Percentiles rank a stretch among this genome's conserved stretches.
Evolutionary conservation across 2,888 invertebrate species (phyloP).

Genomic region (Pachliopta kotzebuea): DNA sequence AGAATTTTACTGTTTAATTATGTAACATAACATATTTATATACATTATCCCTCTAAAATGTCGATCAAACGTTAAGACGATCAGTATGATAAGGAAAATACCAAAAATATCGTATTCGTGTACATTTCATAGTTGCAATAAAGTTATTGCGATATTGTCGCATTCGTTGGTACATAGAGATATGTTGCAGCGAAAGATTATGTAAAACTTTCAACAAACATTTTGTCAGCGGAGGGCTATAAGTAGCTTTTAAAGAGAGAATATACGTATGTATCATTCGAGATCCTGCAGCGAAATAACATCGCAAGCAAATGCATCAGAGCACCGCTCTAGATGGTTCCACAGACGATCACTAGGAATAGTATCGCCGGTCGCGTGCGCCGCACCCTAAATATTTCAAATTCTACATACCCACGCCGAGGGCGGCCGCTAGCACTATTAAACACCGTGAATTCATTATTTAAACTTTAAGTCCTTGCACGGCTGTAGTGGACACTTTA

Average conservation of each 20-base stretch:
- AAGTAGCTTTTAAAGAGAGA: conserved; percentile 51
- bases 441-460: conserved; percentile 80
- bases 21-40: too few relatives aligned
- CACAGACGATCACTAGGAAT: conserved; percentile 43
- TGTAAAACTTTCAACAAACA: conserved; percentile 32
- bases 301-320: conserved; percentile 18
- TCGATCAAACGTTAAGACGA: too few relatives aligned
- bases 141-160: not conserved
- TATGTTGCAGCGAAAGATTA: conserved; percentile 3
- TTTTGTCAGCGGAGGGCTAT: conserved; percentile 49
- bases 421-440: conserved; percentile 82
- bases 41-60: too few relatives aligned
- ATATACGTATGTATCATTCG: conserved; percentile 55
- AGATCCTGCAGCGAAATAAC: conserved; percentile 36
- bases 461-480: conserved; percentile 72
- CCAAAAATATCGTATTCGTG: not conserved
- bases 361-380: conserved; percentile 34
- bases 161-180: too few relatives aligned
- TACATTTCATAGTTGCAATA: not conserved
- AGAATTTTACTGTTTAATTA: too few relatives aligned
- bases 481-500: conserved; percentile 73
- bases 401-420: conserved; percentile 85
- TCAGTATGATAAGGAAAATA: not conserved
- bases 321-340: conserved; percentile 32
- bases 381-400: conserved; percentile 71